Evolutionary conservation across 1,140 invertebrate genomes (phyloP), one percentile per base, ranked within the genome.

Genomic region (Sitodiplosis mosellana): DNA sequence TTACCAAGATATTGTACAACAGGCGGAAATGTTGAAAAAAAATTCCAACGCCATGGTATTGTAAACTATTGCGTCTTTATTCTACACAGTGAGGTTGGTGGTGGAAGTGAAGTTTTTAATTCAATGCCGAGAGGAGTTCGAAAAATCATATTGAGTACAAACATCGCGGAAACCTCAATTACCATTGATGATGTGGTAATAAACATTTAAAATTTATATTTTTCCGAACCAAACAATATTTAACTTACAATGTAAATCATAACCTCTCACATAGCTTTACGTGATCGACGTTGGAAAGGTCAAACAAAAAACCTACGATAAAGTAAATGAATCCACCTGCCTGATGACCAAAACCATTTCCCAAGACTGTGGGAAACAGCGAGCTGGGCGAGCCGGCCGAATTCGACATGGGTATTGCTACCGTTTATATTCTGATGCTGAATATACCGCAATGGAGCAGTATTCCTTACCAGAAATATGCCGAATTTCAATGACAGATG

Each of bases 111-210:
- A 47, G 81, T 88, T 1, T 91, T 94, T 56, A 70, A 73, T n/a
- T 67, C 72, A 0, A 65, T 73, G 27, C 68, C 75, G 0, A 56
- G 63, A 2, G 75, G 74, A 11, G 67, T 70, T 0, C 69, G 87
- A 21, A 93, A 93, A 67, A 81, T 94, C 34, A 88, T 97, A 44
- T 69, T 96, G 1, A 81, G 88, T 0, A 97, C 92, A 0, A 93
- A 94, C 59, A 91, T 97, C 53, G 88, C 89, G 0, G 91, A 99
- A 67, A 95, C 87, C 61, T 93, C 91, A 20, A 85, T 99, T 43
- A 98, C 94, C 5, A 87, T 99, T 33, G 78, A 85, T 22, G 88
- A 96, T 67, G 79, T 96, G 3, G 27, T 27, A 27, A 27, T 27
- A 27, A 27, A 5, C 3, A 27, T 27, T n/a, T n/a, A n/a, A n/a